A percentile compares a stretch with the other conserved stretches of the same genome.
These are phyloP conservation scores for Ceriagrion tenellum DNA, from an alignment of 2,888 invertebrate genomes.

Conservation along the genomic window DNA sequence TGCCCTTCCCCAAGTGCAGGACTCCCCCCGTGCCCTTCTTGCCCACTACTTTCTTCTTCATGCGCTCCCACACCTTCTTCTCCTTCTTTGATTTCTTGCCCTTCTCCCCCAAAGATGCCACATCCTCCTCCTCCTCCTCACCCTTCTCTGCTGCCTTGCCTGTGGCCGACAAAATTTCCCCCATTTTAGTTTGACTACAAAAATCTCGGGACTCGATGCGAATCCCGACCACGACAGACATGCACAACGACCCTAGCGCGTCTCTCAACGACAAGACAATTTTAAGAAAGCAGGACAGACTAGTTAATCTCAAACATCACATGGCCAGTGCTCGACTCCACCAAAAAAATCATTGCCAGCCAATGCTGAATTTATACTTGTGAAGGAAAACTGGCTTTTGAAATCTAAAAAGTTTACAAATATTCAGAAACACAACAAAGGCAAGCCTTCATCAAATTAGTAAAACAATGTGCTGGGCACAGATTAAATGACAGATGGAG, in stretches of 20 bases:
- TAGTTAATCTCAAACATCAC: not conserved
- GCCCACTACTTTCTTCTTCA: slow-evolving; percentile 63
- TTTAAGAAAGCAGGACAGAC: not conserved
- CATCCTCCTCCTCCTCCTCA: slow-evolving; percentile 47
- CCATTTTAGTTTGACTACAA: slow-evolving; percentile 25
- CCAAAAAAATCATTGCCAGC: too few species aligned
- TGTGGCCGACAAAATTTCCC: slow-evolving; percentile 52
- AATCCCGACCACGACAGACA: not conserved
- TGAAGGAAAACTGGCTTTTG: too few species aligned
- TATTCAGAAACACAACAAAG: too few species aligned
- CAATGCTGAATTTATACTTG: too few species aligned
- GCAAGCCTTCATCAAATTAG: too few species aligned
- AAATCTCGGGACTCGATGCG: not conserved
- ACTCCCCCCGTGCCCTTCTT: slow-evolving; percentile 54
- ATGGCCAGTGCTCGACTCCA: too few species aligned
- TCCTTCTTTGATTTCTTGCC: slow-evolving; percentile 64
- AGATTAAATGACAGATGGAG: too few species aligned
- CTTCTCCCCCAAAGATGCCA: slow-evolving; percentile 46
- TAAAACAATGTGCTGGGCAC: too few species aligned
- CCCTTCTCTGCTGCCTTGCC: slow-evolving; percentile 65
- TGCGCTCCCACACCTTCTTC: slow-evolving; percentile 56
- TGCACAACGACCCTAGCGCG: not conserved
- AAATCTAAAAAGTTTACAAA: too few species aligned
- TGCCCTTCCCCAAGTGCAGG: slow-evolving; percentile 63
- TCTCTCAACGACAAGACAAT: not conserved